Conservation (phyloP, 2,797 vertebrate genomes). For the Pagetopsis macropterus region DNA sequence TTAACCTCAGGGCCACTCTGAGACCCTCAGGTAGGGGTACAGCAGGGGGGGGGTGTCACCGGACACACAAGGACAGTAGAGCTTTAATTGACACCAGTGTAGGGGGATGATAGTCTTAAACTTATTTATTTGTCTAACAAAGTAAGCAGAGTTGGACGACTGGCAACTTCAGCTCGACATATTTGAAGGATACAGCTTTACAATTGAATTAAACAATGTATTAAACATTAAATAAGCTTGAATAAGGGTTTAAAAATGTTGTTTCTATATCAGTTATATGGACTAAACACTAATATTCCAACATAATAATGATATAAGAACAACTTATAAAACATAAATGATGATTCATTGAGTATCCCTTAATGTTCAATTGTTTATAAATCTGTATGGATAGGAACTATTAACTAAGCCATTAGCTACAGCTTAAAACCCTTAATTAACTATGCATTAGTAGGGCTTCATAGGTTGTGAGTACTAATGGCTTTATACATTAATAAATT, state of each 20-base stretch:
- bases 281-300: too few relatives aligned
- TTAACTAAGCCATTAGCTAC: background rate
- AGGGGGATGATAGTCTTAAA: constrained; percentile 1
- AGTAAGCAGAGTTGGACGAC: background rate
- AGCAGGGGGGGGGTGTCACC: constrained; percentile 16
- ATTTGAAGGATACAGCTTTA: too few relatives aligned
- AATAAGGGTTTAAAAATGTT: too few relatives aligned
- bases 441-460: background rate
- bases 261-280: too few relatives aligned
- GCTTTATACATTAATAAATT: background rate
- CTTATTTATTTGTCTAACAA: background rate
- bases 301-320: too few relatives aligned
- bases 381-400: background rate
- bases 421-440: background rate
- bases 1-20: constrained; percentile 65
- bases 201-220: background rate
- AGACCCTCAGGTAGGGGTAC: constrained; percentile 51
- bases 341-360: too few relatives aligned
- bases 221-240: background rate
- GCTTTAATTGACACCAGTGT: background rate
- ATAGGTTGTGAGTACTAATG: background rate
- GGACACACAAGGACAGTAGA: background rate
- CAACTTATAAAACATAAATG: too few relatives aligned
- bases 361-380: background rate
- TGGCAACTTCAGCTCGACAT: too few relatives aligned